Evolutionary conservation across 30 jellyfish, hydroid and myxozoan genomes (phyloP).

Genomic region (Aurelia sp.): DNA sequence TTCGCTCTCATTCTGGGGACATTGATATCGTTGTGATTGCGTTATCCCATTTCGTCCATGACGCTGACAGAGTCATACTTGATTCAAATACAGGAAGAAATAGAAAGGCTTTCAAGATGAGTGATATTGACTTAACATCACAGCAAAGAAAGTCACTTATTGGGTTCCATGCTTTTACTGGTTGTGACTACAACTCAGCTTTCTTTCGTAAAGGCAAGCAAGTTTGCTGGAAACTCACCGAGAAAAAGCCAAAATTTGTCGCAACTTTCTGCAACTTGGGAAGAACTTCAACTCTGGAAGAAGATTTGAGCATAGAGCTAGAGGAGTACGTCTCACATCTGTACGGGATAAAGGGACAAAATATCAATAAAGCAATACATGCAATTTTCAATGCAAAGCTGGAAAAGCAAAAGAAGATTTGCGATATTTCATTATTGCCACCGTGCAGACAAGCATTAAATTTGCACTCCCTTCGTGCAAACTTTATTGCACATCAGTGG

Average conservation of each 20-base stretch:
- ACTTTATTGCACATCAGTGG: too few relatives aligned
- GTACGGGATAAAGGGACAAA: not conserved
- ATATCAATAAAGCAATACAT: not conserved
- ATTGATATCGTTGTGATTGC: too few relatives aligned
- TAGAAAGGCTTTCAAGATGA: too few relatives aligned
- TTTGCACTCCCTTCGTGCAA: not conserved
- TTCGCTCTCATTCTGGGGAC: too few relatives aligned
- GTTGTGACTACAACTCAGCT: slow-evolving; percentile 29
- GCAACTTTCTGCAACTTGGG: too few relatives aligned
- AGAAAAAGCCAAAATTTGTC: too few relatives aligned
- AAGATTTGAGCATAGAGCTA: not conserved
- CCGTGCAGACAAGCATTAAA: not conserved
- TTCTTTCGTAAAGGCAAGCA: slow-evolving; percentile 44
- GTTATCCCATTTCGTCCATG: too few relatives aligned
- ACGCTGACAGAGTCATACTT: too few relatives aligned
- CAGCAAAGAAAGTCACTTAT: slow-evolving; percentile 16
- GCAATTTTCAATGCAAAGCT: not conserved
- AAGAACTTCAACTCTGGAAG: too few relatives aligned
- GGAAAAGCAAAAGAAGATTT: slow-evolving; percentile 3
- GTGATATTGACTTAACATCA: slow-evolving; percentile 29
- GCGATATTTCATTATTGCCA: not conserved
- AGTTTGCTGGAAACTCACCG: too few relatives aligned
- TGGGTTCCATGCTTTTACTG: slow-evolving; percentile 68
- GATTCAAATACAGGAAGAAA: too few relatives aligned
- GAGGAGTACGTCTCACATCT: not conserved